Evolutionary conservation across 2,797 vertebrate species (phyloP), one percentile per base, ranked within the genome.

Genomic region (Gephyroberyx darwinii): DNA sequence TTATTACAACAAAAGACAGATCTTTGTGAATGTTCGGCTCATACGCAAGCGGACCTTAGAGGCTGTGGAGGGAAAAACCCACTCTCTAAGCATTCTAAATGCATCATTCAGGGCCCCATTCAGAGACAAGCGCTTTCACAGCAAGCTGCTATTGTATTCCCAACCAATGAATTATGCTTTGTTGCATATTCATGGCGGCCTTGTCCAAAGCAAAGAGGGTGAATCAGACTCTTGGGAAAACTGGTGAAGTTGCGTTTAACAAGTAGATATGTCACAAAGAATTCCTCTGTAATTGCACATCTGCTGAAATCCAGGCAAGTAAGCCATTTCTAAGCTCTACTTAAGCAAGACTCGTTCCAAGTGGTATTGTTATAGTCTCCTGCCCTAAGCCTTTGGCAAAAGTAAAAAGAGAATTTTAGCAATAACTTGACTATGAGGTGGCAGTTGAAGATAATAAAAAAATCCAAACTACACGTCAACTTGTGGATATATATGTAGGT

Each of bases 131-230:
- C 68, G 74, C 75, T 68, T 63, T 80, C 69, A 53, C 71, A 67
- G 68, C 60, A 55, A 70, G 63, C 65, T 75, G 64, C 82, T 66
- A 84, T 84, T 84, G 83, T 86, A 71, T 74, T 74, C 60, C 53
- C 71, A 73, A 77, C 74, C 65, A 83, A 84, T 82, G 86, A 83
- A 85, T 83, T 80, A 84, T 78, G 70, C 80, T 75, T 77, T 83
- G 80, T 82, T 84, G 80, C 75, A 81, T 85, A 78, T 75, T 78
- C 76, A 75, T 78, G 69, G 70, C 56, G 80, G 45, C 45, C 41
- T 71, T 71, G 71, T 80, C 65, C 63, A 53, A 66, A 59, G 75
- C 47, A 69, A 74, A 71, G 71, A 73, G 54, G 52, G 58, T 61
- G 71, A 79, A 76, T 67, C 66, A 51, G 77, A 65, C 22, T 50